Base-by-base conservation (phyloP, 2,888 invertebrate genomes). In the Anarsia innoxiella region DNA sequence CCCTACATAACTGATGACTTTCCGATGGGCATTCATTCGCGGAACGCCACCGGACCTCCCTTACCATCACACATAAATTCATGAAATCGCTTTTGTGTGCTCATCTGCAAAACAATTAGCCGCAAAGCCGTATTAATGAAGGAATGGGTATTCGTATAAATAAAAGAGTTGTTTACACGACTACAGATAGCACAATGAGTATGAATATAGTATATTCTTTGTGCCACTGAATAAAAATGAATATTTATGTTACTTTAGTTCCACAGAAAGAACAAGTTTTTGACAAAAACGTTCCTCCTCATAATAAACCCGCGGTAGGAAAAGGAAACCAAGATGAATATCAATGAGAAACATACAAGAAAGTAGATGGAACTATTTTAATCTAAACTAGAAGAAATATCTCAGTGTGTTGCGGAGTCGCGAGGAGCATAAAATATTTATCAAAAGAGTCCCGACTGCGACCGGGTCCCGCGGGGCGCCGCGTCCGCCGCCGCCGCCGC, bases 1-100 rank as follows among this genome's bases (percentile, higher is more conserved):
- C 67, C 76, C 74, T 75, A 75, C 78, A 79, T 82, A 79, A 80
- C 82, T 83, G 80, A 84, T 84, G 82, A 78, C 75, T 82, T 83
- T 82, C 72, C 80, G 71, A 84, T 84, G 78, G 80, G 71, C 69
- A 78, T 80, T 77, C 77, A 75, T 79, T 73, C 70, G 68, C 65
- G 69, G 67, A 63, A 68, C 59, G 5, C 16, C 13, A 11, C 15
- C 56, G 56, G 51, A 35, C 46, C 49, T 48, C 56, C 50, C 59
- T 59, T 58, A 56, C 48, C 50, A 49, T 46, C 56, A 50, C 55
- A 51, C 56, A 59, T 66, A 62, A 57, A 66, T 68, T 67, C 62
- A 65, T 62, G 53, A 49, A 49, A 64, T 53, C 54, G 55, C 56
- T 59, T 35, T 23, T 53, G 53, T 59, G 49, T 54, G 53, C 54